Base-by-base conservation (phyloP, 2,888 invertebrate species). In the Aplocera efformata region DNA sequence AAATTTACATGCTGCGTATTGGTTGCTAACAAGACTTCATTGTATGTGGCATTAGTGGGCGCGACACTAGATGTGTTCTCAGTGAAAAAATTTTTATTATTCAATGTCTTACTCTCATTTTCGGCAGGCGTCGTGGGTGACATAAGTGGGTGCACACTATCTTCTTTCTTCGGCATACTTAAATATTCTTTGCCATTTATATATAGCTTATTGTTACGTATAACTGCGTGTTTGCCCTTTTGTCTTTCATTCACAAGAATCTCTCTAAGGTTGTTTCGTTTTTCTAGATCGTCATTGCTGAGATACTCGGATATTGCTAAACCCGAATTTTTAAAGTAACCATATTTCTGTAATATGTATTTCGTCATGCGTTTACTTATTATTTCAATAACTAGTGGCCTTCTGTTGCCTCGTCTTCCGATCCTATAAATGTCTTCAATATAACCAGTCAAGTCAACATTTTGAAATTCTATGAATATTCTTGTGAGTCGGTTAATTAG, bases 381-480 rank as follows among this genome's bases (percentile, higher is more conserved):
- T 2, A 37, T 7, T 26, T 37, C 37, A 23, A 37, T 24, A 8
- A 10, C 17, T 7, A 37, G 1, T 0, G 37, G 37, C 6, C 37
- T 17, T 26, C 20, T 30, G 7, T 9, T 7, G 1, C 31, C 37
- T 31, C 24, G 11, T 13, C 7, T 24, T 1, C 37, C 37, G 7
- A 37, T 24, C n/a, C 31, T 31, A 7, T n/a, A 4, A 10, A 31
- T n/a, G 7, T 37, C 37, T 25, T 37, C 37, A 10, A 37, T 26
- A 9, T 37, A 37, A 9, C 25, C 25, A 1, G 20, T n/a, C 1
- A 37, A 10, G n/a, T 37, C 25, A 2, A 37, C 10, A 21, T 37
- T 13, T 7, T n/a, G 9, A 13, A 37, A 31, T 8, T 37, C 37
- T 20, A 11, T 7, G 30, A 30, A 30, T 8, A 11, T 29, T 5